Conservation (phyloP, 2,888 invertebrate species). For the Lypha dubia region DNA sequence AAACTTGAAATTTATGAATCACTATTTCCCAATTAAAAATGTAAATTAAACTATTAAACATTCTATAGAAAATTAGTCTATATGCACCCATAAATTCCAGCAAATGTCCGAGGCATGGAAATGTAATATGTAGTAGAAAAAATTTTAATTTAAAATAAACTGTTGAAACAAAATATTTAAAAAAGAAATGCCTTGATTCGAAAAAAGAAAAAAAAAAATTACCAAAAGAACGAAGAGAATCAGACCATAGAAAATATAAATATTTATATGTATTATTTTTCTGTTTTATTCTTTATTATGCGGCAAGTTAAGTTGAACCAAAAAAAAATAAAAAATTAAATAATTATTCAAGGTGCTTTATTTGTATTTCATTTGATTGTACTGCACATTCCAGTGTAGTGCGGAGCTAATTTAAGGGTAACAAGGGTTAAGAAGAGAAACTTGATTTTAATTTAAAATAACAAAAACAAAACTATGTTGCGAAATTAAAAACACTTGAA, state of each 20-base stretch:
- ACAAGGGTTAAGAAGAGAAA: conserved; percentile 33
- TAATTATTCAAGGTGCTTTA: conserved; percentile 60
- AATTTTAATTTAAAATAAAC: neutral
- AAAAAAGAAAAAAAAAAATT: neutral
- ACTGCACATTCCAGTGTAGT: neutral
- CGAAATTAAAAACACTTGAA: neutral
- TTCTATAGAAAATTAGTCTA: too few relatives aligned
- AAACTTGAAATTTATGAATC: neutral
- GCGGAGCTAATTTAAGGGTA: conserved; percentile 7
- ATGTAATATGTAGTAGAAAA: too few relatives aligned
- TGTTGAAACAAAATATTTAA: conserved; percentile 29
- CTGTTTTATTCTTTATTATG: neutral
- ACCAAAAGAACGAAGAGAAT: conserved; percentile 41
- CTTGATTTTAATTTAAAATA: conserved; percentile 11
- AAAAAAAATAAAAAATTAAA: conserved; percentile 1
- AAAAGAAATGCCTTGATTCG: conserved; percentile 39
- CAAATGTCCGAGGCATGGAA: neutral
- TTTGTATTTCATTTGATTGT: conserved; percentile 14
- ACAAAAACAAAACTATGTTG: neutral
- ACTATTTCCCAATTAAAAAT: neutral
- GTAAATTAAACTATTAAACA: neutral
- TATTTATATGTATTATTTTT: conserved; percentile 17
- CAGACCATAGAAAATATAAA: conserved; percentile 56
- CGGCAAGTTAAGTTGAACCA: neutral
- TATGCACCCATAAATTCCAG: conserved; percentile 13